phyloP scores from a whole-genome alignment of 2,113 vertebrate species.

The Vidua chalybeata region DNA sequence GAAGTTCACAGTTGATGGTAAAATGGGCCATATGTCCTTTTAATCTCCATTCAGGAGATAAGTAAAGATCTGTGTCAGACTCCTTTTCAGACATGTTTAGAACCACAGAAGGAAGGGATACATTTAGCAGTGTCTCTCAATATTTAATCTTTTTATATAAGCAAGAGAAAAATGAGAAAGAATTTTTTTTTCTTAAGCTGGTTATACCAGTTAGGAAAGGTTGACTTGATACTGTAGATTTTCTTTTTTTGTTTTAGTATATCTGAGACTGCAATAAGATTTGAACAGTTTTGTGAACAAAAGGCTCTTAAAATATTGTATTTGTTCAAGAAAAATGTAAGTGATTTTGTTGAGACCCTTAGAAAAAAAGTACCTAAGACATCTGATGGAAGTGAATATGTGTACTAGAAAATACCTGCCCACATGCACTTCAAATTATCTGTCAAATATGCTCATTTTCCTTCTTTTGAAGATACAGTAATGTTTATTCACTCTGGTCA shows the following conservation, averaged over 20 bases:
- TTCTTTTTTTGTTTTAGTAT: not conserved
- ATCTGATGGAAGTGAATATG: not conserved
- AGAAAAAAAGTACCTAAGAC: not conserved
- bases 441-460: not conserved
- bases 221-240: not conserved
- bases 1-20: not conserved
- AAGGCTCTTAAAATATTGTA: not conserved
- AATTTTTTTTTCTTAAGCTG: not conserved
- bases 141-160: not conserved
- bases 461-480: not conserved
- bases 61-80: not conserved
- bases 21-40: not conserved
- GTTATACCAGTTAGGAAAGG: constrained; percentile 36
- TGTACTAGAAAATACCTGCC: not conserved
- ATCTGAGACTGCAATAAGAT: constrained; percentile 22
- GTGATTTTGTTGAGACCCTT: not conserved
- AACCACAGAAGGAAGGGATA: not conserved
- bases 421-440: not conserved
- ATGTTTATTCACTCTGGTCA: not conserved
- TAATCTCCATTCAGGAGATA: not conserved
- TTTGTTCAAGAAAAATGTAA: not conserved
- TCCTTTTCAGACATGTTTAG: not conserved
- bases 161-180: not conserved
- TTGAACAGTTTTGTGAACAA: not conserved
- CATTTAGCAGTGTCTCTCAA: not conserved